Evolutionary conservation across 2,797 vertebrate genomes (phyloP), one percentile per base, ranked within the genome.

Genomic region (Delichon dasypus): DNA sequence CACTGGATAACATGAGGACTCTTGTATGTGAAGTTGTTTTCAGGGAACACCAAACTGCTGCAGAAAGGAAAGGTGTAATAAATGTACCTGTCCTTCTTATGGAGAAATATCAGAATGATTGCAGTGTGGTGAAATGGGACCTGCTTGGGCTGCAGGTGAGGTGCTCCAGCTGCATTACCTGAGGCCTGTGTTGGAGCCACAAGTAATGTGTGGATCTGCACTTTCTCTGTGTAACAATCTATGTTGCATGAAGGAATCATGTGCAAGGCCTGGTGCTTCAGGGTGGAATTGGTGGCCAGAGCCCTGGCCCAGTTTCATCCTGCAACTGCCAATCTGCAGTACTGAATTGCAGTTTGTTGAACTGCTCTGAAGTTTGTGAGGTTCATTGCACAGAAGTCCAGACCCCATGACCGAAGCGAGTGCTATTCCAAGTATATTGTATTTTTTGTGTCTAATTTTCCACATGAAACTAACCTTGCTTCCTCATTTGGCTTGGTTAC

Each of bases 401-500:
- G n/a, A 72, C 75, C 42, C 45, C 30, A 9, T 2, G 7, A 78
- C 27, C 38, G 78, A 86, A 84, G 25, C 1, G 2, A 36, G 36
- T 32, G 45, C 38, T 53, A 5, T 70, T 92, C 61, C 30, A 76
- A 68, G 19, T 34, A 22, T 22, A 34, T 25, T 47, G 36, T 65
- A 15, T 15, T 40, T 87, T 75, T 76, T 64, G 36, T 66, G 27
- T 48, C 30, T 75, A 29, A 61, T 47, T 92, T 92, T 75, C 66
- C 62, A 78, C 22, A 9, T 60, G 54, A 81, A 91, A n/a, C 29
- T 86, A 84, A 72, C 73, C 30, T 86, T 72, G 27, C 51, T 81
- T 94, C 60, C 36, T 87, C 48, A 22, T 82, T 72, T 88, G 74
- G 62, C 74, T 94, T 90, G 57, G 45, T 81, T 85, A 26, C 55